Base-by-base conservation (phyloP, 2,888 invertebrate species). In the Tetropium fuscum region DNA sequence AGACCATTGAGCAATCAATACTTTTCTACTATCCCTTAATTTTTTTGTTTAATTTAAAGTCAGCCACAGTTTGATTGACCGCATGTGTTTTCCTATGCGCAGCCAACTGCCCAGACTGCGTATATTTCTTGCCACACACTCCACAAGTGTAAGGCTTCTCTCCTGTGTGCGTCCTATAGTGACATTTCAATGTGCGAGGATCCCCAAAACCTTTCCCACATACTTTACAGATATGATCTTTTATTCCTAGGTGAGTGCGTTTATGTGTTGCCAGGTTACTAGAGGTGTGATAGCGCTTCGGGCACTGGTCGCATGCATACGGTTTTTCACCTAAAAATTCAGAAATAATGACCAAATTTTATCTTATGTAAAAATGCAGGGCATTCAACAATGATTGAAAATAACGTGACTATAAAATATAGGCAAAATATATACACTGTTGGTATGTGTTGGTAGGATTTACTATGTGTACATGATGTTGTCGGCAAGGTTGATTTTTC, bases 241-340 rank as follows among this genome's bases (percentile, higher is more conserved):
- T 75, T 3, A 78, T 68, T 0, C 80, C 80, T 3, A 71, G 48
- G 68, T 81, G 81, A 0, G 77, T 78, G 32, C 74, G 68, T 64
- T 74, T 78, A 54, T 81, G 81, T 0, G 78, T 76, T 1, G 80
- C 75, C 3, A 81, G 63, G 61, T 81, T 80, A 51, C 80, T 80
- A 1, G 80, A 79, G 0, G 80, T 80, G 53, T 78, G 76, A 58
- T 79, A 81, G 13, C 74, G 66, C 67, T 81, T 81, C 4, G 72
- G 72, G 51, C 80, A 80, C 49, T 75, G 69, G 56, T 80, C 74
- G 49, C 80, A 80, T 47, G 60, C 60, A 51, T 79, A 80, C 0
- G 80, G 80, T 57, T 74, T 78, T 63, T 80, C 80, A 38, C 79
- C 80, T 80, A 22, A 57, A 71, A 60, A 55, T 15, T 15, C 11